Base-by-base conservation (phyloP, 2,113 vertebrate species). In the Psammodynastes pulverulentus region DNA sequence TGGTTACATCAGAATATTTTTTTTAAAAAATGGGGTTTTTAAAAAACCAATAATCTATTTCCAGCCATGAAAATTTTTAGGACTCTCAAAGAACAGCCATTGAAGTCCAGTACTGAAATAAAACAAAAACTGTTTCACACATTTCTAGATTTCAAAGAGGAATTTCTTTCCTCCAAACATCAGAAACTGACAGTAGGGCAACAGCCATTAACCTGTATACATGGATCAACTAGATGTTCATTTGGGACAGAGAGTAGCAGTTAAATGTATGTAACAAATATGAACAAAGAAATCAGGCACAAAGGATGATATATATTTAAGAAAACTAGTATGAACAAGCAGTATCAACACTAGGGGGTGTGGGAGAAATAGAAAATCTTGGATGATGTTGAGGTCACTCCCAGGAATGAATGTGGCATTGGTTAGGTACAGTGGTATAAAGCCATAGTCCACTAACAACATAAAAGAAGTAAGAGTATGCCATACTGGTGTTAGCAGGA, bases 241-340 rank as follows among this genome's bases (percentile, higher is more conserved):
- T 93, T 87, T 90, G 92, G 94, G 19, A 5, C 49, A 43, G 2
- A 51, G 23, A 48, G 45, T 67, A 34, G 62, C 62, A 67, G 26
- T 15, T 72, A 0, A 79, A n/a, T 43, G 34, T 52, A 24, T 26
- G 3, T 89, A 88, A 43, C 3, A 84, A 7, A 79, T 43, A 79
- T 79, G n/a, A 86, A 46, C 39, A 54, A 26, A 39, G 21, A 53
- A 85, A 84, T 13, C 45, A 26, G 23, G 5, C 6, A 49, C 12
- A 86, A 17, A 58, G 39, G 13, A 58, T 0, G 2, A 49, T 12
- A 49, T 10, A 51, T 9, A 34, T 79, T 79, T 43, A 79, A 79
- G 72, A 79, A 79, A 79, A 79, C 17, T 21, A 43, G 19, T 79
- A 79, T 79, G 34, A 79, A 79, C 72, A 79, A 86, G 26, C 39